Evolutionary conservation across 2,797 vertebrate species (phyloP), one percentile per base, ranked within the genome.

Genomic region (Okamejei kenojei): DNA sequence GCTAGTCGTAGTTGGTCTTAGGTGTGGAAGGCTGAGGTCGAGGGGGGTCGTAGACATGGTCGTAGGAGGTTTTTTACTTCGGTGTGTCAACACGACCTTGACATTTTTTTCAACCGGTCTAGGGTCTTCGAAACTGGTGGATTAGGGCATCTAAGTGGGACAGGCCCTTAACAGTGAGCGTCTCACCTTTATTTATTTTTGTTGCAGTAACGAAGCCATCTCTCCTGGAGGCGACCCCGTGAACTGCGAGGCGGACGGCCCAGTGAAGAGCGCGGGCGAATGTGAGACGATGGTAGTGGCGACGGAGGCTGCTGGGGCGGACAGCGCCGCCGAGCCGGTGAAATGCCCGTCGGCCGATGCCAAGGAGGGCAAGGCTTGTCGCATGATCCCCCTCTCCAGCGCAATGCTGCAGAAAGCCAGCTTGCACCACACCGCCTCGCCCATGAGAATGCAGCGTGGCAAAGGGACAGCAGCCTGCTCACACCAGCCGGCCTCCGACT

Each of bases 381-480:
- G 90, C 7, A 3, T 76, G 29, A n/a, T 74, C 54, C 90, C 90
- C 32, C 38, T 76, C 71, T 54, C 71, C 90, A 90, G 19, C 96
- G 94, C 95, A 78, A 95, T 96, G 58, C 96, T 96, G 94, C 97
- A 97, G 95, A 97, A 97, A 95, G 97, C 98, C 94, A 98, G 98
- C 95, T 97, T 98, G 96, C 98, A 98, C 95, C 98, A 97, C 95
- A 97, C 96, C 38, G 98, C 97, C 94, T 99, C 98, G 94, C 98
- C 98, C 91, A 95, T 98, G 96, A 97, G 96, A 97, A 97, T 97
- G 96, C 98, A 98, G 96, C 97, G 97, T 96, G 98, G 98, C 95
- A 96, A 96, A 95, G 96, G 95, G 94, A 93, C 96, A 94, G 97
- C 97, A 95, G 97, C 97, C 95, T 98, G 98, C 97, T 98, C 98